Evolutionary conservation across 2,113 vertebrate species (phyloP).

Genomic region (Oenanthe melanoleuca): DNA sequence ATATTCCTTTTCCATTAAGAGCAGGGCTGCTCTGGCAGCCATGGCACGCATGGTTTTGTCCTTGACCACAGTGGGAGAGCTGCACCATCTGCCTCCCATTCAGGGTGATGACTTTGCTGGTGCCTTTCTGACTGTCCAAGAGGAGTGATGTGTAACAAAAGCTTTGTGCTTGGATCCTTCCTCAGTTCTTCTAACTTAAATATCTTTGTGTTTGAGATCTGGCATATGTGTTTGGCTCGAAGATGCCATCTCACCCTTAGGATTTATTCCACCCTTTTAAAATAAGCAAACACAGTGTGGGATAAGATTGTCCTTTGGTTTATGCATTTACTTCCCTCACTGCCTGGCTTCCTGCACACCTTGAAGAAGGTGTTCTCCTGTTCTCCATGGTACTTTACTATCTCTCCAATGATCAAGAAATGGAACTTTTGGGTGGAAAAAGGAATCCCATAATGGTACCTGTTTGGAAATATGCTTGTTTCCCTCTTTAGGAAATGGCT

Average conservation of each 20-base stretch:
- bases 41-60: background rate
- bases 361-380: background rate
- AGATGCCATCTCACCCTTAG: background rate
- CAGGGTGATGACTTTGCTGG: background rate
- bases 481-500: constrained; percentile 87
- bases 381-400: background rate
- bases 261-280: background rate
- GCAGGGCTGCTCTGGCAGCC: background rate
- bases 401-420: background rate
- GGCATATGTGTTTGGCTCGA: background rate
- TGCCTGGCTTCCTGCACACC: background rate
- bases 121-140: background rate
- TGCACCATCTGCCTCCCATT: background rate
- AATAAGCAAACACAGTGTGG: background rate
- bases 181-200: background rate
- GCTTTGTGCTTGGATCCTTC: background rate
- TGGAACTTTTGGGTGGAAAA: background rate
- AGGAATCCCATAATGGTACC: constrained; percentile 37
- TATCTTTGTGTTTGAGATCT: background rate
- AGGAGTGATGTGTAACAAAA: background rate
- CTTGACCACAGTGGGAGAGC: background rate
- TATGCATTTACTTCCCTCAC: background rate
- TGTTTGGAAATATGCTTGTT: constrained; percentile 66
- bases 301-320: background rate
- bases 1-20: background rate